These are phyloP conservation scores for Zeugodacus cucurbitae DNA, from an alignment of 1,140 invertebrate species.

Conservation along the genomic window DNA sequence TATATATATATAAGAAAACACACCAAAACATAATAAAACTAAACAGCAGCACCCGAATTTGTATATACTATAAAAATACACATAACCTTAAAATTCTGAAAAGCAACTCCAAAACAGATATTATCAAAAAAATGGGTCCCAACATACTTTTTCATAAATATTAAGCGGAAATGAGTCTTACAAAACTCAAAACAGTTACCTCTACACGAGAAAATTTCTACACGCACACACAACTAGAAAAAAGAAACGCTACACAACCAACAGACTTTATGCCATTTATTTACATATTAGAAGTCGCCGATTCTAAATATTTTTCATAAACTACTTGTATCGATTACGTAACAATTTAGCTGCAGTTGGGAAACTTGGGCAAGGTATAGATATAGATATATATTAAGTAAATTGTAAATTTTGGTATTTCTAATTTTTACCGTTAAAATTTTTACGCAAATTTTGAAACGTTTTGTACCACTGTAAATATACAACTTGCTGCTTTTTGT, in stretches of 20 bases:
- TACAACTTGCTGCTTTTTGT: background rate
- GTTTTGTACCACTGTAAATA: constrained; percentile 18
- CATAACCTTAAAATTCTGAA: background rate
- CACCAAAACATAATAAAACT: background rate
- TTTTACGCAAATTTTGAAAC: constrained; percentile 10
- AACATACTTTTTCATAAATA: too few relatives aligned
- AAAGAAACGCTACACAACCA: background rate
- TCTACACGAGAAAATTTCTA: background rate
- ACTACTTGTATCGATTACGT: background rate
- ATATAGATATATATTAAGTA: constrained; percentile 46
- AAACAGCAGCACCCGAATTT: background rate
- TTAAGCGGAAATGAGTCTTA: too few relatives aligned
- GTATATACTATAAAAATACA: background rate
- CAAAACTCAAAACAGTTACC: too few relatives aligned
- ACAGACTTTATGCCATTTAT: background rate
- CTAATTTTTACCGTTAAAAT: background rate
- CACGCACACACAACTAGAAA: background rate
- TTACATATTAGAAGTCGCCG: background rate
- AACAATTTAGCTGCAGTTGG: constrained; percentile 61
- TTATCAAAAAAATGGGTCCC: too few relatives aligned
- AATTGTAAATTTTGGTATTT: background rate
- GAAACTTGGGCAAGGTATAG: constrained; percentile 64
- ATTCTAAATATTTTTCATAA: constrained; percentile 19
- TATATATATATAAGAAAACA: background rate
- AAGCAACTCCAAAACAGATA: background rate